phyloP scores from a whole-genome alignment of 2,797 vertebrate species.

The Falco novaeseelandiae region DNA sequence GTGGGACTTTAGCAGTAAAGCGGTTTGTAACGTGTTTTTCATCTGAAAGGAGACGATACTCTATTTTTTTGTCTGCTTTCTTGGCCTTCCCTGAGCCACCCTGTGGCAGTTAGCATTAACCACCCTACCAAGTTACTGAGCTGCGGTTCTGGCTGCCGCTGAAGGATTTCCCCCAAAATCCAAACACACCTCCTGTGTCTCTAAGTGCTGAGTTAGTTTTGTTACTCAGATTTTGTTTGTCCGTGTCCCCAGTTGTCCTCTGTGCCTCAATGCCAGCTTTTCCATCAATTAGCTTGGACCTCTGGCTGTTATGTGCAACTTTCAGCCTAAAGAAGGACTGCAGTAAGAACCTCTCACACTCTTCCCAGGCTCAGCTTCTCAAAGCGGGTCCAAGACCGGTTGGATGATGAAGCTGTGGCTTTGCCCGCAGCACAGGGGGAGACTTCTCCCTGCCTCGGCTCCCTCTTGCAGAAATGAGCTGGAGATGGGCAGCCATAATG shows the following conservation, averaged over 20 bases:
- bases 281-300: neutral
- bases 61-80: neutral
- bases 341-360: neutral
- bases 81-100: neutral
- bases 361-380: neutral
- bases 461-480: neutral
- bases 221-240: neutral
- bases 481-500: neutral
- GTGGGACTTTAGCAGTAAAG: neutral
- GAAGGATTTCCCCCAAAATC: neutral
- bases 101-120: neutral
- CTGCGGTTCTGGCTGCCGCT: neutral
- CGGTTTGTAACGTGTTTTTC: neutral
- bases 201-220: neutral
- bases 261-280: neutral
- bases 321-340: neutral
- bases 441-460: neutral
- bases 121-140: neutral
- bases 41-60: neutral
- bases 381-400: neutral
- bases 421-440: fast-evolving
- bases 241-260: neutral
- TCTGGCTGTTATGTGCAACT: neutral
- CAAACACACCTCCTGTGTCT: neutral
- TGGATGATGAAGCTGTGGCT: neutral